Conservation (phyloP, 2,113 vertebrate species). For the Thunnus maccoyii region DNA sequence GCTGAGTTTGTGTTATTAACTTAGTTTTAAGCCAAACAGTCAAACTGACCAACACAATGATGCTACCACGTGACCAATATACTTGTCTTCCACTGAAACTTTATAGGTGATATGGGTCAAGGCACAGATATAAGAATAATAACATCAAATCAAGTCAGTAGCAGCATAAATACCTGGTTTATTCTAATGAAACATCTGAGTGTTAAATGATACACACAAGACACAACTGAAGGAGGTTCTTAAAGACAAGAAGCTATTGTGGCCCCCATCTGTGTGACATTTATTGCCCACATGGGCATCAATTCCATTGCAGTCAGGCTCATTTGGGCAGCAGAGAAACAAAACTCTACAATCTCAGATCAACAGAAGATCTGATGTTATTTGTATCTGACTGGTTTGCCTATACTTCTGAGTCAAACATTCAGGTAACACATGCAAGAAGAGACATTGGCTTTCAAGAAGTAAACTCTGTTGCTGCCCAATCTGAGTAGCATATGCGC, state of each 20-base stretch:
- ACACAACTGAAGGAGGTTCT: conserved; percentile 4
- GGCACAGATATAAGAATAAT: neutral
- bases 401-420: conserved; percentile 15
- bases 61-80: neutral
- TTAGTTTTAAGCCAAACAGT: neutral
- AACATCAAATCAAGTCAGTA: neutral
- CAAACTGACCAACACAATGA: neutral
- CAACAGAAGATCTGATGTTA: conserved; percentile 14
- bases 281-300: conserved; percentile 13
- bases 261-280: neutral
- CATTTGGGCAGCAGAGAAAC: conserved; percentile 20
- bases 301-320: conserved; percentile 29
- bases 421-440: conserved; percentile 2
- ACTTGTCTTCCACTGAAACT: neutral
- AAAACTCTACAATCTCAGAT: neutral
- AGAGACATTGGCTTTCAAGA: neutral
- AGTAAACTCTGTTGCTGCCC: neutral
- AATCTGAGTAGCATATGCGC: no score
- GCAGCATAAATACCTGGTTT: neutral
- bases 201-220: conserved; percentile 17
- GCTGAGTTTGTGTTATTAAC: neutral
- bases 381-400: neutral
- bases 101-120: neutral
- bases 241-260: conserved; percentile 18
- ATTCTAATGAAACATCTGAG: conserved; percentile 9